Conservation (phyloP, 2,888 invertebrate genomes). For the Pteria penguin region DNA sequence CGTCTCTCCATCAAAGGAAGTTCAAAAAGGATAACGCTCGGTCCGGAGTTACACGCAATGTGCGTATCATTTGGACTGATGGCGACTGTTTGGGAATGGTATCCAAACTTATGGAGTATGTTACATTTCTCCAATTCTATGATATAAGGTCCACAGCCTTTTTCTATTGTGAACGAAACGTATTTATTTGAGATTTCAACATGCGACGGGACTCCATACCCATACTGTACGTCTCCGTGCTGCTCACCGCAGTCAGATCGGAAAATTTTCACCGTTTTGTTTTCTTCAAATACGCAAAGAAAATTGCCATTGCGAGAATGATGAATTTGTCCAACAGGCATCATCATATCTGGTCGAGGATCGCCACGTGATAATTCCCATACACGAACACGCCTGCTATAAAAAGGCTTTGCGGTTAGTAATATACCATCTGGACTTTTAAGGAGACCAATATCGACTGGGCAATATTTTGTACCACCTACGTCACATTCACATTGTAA, state of each 20-base stretch:
- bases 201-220: slow-evolving; percentile 53
- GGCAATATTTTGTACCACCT: slow-evolving; percentile 55
- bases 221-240: slow-evolving; percentile 64
- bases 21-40: slow-evolving; percentile 60
- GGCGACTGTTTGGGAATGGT: slow-evolving; percentile 65
- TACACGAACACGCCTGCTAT: slow-evolving; percentile 62
- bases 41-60: slow-evolving; percentile 66
- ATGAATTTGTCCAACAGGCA: slow-evolving; percentile 63
- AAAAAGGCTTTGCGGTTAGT: slow-evolving; percentile 66
- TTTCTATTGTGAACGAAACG: slow-evolving; percentile 64
- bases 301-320: slow-evolving; percentile 67
- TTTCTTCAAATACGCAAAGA: slow-evolving; percentile 66
- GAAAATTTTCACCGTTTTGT: slow-evolving; percentile 61
- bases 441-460: slow-evolving; percentile 68
- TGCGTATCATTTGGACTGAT: slow-evolving; percentile 67
- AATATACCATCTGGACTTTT: slow-evolving; percentile 68
- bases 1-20: slow-evolving; percentile 69
- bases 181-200: slow-evolving; percentile 65
- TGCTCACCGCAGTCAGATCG: slow-evolving; percentile 68
- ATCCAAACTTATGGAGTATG: slow-evolving; percentile 66
- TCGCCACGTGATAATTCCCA: slow-evolving; percentile 74
- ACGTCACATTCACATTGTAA: slow-evolving; percentile 73
- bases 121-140: slow-evolving; percentile 66
- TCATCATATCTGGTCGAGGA: slow-evolving; percentile 67
- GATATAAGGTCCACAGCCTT: slow-evolving; percentile 68